Evolutionary conservation across 2,888 invertebrate genomes (phyloP), one percentile per base, ranked within the genome.

Genomic region (Sinelater perroti): DNA sequence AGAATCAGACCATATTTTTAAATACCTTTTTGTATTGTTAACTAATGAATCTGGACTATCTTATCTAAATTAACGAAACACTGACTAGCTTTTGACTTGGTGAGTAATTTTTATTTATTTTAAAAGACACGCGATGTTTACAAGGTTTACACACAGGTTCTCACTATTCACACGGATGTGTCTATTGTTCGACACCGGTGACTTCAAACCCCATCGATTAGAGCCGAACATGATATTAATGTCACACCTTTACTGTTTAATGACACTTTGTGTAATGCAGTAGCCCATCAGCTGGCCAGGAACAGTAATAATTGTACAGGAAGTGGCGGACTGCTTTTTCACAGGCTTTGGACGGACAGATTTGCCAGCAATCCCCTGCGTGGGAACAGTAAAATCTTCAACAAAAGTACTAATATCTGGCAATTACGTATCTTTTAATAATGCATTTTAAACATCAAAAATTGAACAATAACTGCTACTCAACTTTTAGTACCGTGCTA

Each of bases 241-340:
- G 35, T 35, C 35, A 35, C 35, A 35, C 35, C 35, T 16, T 35
- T 35, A 35, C 35, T 35, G 18, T 35, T 18, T 35, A 35, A 35
- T 35, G 35, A 35, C 35, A 33, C 16, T 35, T 35, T 35, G 14
- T 35, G 10, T 4, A 10, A 5, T 13, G 18, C n/a, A n/a, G 18
- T 10, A 17, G 10, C 35, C 35, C 35, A 35, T 35, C 35, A 35
- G 17, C 35, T 35, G 35, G 16, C 35, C 14, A 2, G 8, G 10
- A 30, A 35, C 17, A 5, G n/a, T n/a, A n/a, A 17, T 17, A 35
- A 35, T 35, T 35, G 14, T 8, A 16, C 35, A 35, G 35, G 35
- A 35, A 35, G n/a, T 35, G 10, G 16, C 35, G 18, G 17, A 16
- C 35, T n/a, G 17, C n/a, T 17, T 35, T 35, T 35, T 35, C 35